phyloP scores from a whole-genome alignment of 2,113 vertebrate species.

The Meles meles region DNA sequence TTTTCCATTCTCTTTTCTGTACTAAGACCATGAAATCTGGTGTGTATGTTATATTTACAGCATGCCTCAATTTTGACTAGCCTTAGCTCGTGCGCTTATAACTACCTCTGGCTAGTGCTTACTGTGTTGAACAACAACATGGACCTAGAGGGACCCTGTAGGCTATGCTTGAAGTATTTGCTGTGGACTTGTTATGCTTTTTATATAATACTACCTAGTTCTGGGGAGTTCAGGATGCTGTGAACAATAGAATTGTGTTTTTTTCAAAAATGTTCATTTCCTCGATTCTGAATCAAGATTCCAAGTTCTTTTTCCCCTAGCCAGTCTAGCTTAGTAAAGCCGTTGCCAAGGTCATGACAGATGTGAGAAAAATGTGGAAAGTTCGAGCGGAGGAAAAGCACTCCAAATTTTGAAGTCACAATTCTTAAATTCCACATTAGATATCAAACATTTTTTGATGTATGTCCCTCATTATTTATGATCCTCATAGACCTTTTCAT shows the following conservation, averaged over 20 bases:
- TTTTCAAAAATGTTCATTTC: neutral
- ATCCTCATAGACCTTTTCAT: neutral
- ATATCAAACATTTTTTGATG: neutral
- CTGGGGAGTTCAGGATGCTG: neutral
- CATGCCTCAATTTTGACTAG: neutral
- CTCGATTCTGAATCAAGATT: conserved; percentile 8
- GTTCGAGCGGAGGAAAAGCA: neutral
- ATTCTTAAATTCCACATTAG: conserved; percentile 11
- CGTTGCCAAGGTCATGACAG: neutral
- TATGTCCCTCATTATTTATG: neutral
- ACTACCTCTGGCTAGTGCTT: neutral
- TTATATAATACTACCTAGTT: neutral
- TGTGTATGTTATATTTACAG: neutral
- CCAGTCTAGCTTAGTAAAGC: neutral
- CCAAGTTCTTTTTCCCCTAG: neutral
- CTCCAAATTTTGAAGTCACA: neutral
- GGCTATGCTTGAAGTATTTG: neutral
- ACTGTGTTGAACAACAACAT: neutral
- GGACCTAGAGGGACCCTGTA: neutral
- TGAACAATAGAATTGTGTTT: neutral
- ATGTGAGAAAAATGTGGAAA: conserved; percentile 17
- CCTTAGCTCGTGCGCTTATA: neutral
- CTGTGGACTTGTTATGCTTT: neutral
- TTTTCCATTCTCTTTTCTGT: neutral
- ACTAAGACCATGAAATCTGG: neutral